Base-by-base conservation (phyloP, 2,113 vertebrate genomes). In the Lynx canadensis region DNA sequence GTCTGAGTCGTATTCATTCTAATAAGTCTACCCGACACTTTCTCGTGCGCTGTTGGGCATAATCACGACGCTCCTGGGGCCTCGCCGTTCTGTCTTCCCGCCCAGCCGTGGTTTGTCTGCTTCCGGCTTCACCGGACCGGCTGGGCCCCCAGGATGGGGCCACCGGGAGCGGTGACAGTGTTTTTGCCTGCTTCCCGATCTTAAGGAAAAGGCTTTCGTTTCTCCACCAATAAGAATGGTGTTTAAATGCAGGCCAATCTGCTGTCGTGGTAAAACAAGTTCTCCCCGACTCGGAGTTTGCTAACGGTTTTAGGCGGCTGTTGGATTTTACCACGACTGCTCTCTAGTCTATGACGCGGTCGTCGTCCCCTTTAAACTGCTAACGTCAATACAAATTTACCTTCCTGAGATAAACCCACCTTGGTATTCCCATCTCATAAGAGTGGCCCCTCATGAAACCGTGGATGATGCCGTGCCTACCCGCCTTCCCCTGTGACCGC, bases 91-190 rank as follows among this genome's bases (percentile, higher is more conserved):
- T 36, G 69, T 25, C 52, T 19, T 16, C 21, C 78, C 1, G 0
- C 3, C 33, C 7, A 4, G 0, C 19, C 1, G 0, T 13, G 33
- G 25, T 16, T 10, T 5, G 12, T 11, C 41, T 4, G 0, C 6
- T 38, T 11, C 45, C 9, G 25, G 38, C 76, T 23, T 29, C 18
- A 2, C 31, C 12, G 1, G 14, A 1, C 38, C 13, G 27, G 29
- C 21, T 18, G 73, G 73, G 27, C 7, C 41, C 4, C 48, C 38
- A 18, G 65, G 60, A 3, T 60, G 16, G 14, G 1, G 13, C 2
- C 18, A 29, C 33, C 41, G 2, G 52, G 19, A 7, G 31, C 0
- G 3, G 13, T 11, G 38, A 41, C 23, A 7, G 23, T 23, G 1
- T 12, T 4, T 25, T 18, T 31, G 38, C 52, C 63, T 29, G 48